Evolutionary conservation across 1,140 invertebrate species (phyloP).

Genomic region (Eciton burchellii): DNA sequence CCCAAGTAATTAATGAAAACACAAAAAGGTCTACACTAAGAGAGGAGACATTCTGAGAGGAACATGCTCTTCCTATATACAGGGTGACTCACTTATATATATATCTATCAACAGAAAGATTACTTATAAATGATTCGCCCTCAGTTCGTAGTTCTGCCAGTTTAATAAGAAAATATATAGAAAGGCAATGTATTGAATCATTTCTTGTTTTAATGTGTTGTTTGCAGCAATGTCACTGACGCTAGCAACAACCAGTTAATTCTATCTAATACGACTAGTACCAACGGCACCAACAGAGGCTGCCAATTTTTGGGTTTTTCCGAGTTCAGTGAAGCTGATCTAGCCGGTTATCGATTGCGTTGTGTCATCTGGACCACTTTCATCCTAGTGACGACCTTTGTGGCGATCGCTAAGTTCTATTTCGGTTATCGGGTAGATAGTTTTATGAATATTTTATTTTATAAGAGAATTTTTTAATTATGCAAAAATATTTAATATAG

Average conservation of each 20-base stretch:
- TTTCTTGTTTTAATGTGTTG: conserved; percentile 18
- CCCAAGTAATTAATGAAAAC: conserved; percentile 79
- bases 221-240: conserved; percentile 76
- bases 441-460: conserved; percentile 7
- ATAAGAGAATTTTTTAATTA: conserved; percentile 38
- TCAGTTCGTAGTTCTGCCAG: conserved; percentile 36
- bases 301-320: conserved; percentile 76
- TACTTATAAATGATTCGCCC: conserved; percentile 77
- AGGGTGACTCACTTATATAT: conserved; percentile 80
- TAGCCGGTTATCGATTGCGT: conserved; percentile 78
- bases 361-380: conserved; percentile 89
- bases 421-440: conserved; percentile 88
- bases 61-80: conserved; percentile 82
- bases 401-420: conserved; percentile 89
- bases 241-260: conserved; percentile 76
- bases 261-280: conserved; percentile 66
- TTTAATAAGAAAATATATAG: conserved; percentile 18
- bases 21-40: conserved; percentile 77
- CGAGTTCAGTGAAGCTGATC: conserved; percentile 78
- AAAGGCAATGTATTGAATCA: conserved; percentile 14
- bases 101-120: conserved; percentile 67
- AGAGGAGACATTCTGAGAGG: conserved; percentile 76
- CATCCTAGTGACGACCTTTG: conserved; percentile 88
- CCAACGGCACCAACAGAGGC: conserved; percentile 76
- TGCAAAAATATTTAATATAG: conserved; percentile 23